These are phyloP conservation scores for Entomobrya multifasciata DNA, from an alignment of 2,888 invertebrate genomes.

Conservation along the genomic window DNA sequence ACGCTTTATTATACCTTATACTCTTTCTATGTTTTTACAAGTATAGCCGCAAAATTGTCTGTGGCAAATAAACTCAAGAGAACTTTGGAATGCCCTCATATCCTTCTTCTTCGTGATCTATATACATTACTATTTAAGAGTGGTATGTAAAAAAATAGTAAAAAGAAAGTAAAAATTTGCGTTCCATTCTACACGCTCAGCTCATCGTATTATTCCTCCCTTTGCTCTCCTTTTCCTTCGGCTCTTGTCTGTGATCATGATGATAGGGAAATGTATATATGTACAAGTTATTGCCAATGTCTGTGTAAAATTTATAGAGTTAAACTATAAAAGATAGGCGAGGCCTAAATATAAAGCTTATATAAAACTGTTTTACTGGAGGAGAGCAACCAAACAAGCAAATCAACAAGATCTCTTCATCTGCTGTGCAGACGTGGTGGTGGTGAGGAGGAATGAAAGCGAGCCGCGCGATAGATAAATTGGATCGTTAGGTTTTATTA, in stretches of 20 bases:
- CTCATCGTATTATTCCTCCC: slow-evolving; percentile 11
- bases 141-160: not conserved
- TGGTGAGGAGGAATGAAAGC: slow-evolving; percentile 62
- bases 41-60: not conserved
- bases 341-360: slow-evolving; percentile 15
- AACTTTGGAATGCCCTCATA: not conserved
- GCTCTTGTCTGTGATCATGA: not conserved
- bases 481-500: slow-evolving; percentile 72
- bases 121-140: slow-evolving; percentile 10
- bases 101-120: not conserved
- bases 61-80: slow-evolving; percentile 8
- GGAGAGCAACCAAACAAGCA: slow-evolving; percentile 31
- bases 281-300: not conserved
- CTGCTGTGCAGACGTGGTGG: slow-evolving; percentile 65
- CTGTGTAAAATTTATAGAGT: too few species aligned
- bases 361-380: slow-evolving; percentile 35
- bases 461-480: slow-evolving; percentile 72
- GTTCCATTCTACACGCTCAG: slow-evolving; percentile 9
- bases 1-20: slow-evolving; percentile 62
- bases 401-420: slow-evolving; percentile 66
- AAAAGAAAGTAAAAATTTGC: slow-evolving; percentile 36
- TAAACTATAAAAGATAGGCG: not conserved
- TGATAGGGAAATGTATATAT: too few species aligned
- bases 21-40: not conserved
- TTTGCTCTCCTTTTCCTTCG: slow-evolving; percentile 3